These are phyloP conservation scores for Pseudococcus viburni DNA, from an alignment of 2,888 invertebrate species.

Conservation along the genomic window DNA sequence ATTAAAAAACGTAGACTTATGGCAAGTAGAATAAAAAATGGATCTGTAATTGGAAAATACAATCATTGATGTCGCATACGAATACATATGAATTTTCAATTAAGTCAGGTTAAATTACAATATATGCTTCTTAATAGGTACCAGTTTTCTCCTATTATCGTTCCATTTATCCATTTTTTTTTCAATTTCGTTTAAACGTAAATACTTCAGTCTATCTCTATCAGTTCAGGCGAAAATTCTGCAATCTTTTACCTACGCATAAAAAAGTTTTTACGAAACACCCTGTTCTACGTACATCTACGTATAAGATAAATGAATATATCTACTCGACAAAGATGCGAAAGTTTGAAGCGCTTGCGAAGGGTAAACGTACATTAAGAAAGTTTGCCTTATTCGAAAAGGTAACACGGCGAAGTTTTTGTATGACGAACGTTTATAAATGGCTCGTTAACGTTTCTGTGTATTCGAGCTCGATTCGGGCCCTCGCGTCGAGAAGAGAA, in stretches of 20 bases:
- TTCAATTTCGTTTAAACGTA: background rate
- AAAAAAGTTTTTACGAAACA: conserved; percentile 34
- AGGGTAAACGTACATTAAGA: conserved; percentile 55
- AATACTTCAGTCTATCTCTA: background rate
- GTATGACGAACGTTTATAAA: conserved; percentile 50
- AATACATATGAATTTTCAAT: background rate
- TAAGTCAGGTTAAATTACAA: background rate
- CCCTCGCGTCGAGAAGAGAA: background rate
- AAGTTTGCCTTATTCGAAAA: conserved; percentile 45
- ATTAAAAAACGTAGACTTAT: background rate
- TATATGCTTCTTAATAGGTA: background rate
- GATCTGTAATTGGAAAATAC: background rate
- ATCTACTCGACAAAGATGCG: background rate
- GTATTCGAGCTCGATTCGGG: conserved; percentile 29
- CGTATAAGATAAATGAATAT: background rate
- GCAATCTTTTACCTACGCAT: background rate
- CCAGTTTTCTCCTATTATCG: background rate
- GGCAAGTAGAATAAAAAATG: background rate
- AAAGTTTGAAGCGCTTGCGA: conserved; percentile 14
- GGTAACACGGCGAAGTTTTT: conserved; percentile 40
- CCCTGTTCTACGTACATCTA: background rate
- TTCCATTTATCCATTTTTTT: background rate
- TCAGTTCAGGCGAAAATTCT: background rate
- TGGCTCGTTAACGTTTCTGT: conserved; percentile 56
- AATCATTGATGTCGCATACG: background rate